Evolutionary conservation across 2,113 vertebrate species (phyloP), one percentile per base, ranked within the genome.

Genomic region (Lagopus muta): DNA sequence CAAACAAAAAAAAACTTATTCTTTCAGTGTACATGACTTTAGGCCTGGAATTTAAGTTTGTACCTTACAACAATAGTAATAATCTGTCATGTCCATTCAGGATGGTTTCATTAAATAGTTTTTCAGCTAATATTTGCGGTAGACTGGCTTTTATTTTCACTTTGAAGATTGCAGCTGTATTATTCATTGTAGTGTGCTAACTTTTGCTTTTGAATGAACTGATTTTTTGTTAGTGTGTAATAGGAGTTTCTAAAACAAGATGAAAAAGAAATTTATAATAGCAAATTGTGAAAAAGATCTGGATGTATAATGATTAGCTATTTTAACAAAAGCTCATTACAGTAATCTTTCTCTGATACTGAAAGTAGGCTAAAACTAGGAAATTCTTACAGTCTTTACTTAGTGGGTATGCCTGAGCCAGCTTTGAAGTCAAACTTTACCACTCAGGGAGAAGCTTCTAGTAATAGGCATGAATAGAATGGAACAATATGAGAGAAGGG

Each of bases 361-460:
- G 40, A 82, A 87, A 73, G 45, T 82, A 88, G 32, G 28, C 60
- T 93, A 89, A 64, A 94, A 70, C 24, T 42, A 32, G 71, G 27
- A 80, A 82, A 80, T 70, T 89, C 18, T 76, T 48, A 62, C 45
- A 66, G 16, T 52, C 78, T 66, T 61, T 89, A 28, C 38, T 61
- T 82, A 34, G 43, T 62, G 36, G 64, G 30, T 62, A 19, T 65
- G n/a, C 74, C 38, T 66, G 64, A 91, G 30, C 24, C 54, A 72
- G 43, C 61, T 93, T 93, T 94, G 61, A 93, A 92, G 86, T 32
- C 77, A 93, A 93, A 50, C 36, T 9, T 85, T 10, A 28, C 9
- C 21, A 6, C 34, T 58, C 7, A 6, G 52, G 40, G 40, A 61
- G 72, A 85, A 36, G 16, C 47, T 93, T 95, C 60, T 72, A 24